A percentile compares a stretch with the other conserved stretches of the same genome.
Conservation (phyloP, 2,888 invertebrate genomes). For the Melanostoma mellinum region DNA sequence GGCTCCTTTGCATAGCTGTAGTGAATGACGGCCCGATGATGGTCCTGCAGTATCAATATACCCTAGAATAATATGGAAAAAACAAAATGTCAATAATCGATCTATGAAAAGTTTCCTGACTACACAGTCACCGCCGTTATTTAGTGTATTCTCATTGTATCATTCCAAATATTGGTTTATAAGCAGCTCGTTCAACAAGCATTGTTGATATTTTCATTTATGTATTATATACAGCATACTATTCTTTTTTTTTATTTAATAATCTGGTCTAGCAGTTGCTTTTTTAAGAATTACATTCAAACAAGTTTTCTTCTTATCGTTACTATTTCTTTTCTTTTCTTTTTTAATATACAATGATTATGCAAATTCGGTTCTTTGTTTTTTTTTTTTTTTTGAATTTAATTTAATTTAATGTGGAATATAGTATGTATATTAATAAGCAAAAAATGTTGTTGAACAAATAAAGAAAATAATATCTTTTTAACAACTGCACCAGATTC, state of each 20-base stretch:
- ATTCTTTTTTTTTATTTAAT: conserved; percentile 45
- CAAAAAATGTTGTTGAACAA: conserved; percentile 52
- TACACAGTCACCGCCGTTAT: conserved; percentile 75
- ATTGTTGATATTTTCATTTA: conserved; percentile 57
- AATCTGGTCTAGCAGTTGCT: conserved; percentile 72
- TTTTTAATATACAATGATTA: background rate
- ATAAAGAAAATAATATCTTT: conserved; percentile 63
- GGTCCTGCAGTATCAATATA: conserved; percentile 87
- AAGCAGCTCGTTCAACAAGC: conserved; percentile 71
- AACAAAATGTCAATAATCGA: conserved; percentile 75
- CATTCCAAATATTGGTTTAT: conserved; percentile 65
- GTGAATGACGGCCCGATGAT: conserved; percentile 88
- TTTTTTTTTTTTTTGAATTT: conserved; percentile 17
- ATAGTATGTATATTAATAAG: conserved; percentile 22
- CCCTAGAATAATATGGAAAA: conserved; percentile 84
- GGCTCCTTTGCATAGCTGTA: conserved; percentile 88
- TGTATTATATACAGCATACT: conserved; percentile 45
- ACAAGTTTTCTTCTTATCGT: background rate
- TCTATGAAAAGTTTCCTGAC: conserved; percentile 70
- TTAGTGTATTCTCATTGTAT: conserved; percentile 66
- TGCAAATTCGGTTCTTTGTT: background rate
- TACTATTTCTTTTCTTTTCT: background rate
- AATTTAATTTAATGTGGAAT: background rate
- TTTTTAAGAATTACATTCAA: conserved; percentile 20
- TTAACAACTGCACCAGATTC: conserved; percentile 76